Evolutionary conservation across 2,797 vertebrate species (phyloP), one percentile per base, ranked within the genome.

Genomic region (Pelochelys cantorii): DNA sequence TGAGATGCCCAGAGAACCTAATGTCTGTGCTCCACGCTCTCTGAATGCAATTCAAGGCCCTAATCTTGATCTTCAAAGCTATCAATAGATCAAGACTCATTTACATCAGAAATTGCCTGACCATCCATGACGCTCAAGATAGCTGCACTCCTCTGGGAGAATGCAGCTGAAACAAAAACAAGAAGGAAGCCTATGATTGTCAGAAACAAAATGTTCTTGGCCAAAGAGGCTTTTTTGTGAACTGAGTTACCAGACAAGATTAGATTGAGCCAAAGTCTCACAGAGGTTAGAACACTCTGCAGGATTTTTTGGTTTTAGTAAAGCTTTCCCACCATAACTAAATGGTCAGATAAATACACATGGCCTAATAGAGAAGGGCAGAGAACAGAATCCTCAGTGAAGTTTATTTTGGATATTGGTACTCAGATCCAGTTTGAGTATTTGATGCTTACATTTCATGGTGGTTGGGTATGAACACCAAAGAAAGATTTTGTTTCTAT

Each of bases 131-230:
- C 20, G 27, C 14, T 8, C 1, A 10, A 81, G 31, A 25, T 77
- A 89, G 52, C 77, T 22, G 0, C 12, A 42, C 74, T 17, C 34
- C 56, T 15, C 52, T 0, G 4, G 68, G 68, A 71, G 83, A 0
- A 1, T 42, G 12, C 0, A 0, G 57, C 79, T n/a, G 2, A 0
- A 37, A 65, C 81, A 42, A 10, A 68, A 87, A 71, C 68, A 68
- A 89, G 53, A 34, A 2, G 48, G 34, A 93, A 89, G 53, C 27
- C n/a, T 20, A 56, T 3, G 37, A 86, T 78, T 85, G 7, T 5
- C 0, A 0, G 78, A 91, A 82, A 96, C 84, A 88, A 81, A 92
- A 93, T 85, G 87, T 93, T 92, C 94, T 93, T 86, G 94, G 90
- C 85, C 37, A 55, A 59, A 31, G 29, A 55, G 5, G 2, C 22